Percentiles rank a stretch among this genome's conserved stretches.
Evolutionary conservation across 2,797 vertebrate genomes (phyloP).

Genomic region (Enoplosus armatus): DNA sequence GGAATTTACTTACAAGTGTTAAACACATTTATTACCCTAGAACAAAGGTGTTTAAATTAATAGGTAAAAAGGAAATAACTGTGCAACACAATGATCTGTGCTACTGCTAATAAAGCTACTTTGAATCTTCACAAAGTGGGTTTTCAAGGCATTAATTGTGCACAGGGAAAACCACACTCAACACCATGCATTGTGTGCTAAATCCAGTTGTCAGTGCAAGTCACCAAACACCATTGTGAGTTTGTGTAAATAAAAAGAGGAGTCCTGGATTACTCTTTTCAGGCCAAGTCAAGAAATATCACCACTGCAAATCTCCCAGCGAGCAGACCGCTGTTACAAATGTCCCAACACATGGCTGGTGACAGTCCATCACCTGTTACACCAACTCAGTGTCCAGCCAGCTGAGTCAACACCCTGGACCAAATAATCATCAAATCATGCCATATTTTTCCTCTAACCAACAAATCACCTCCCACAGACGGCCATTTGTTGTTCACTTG

Average conservation of each 20-base stretch:
- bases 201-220: slow-evolving; percentile 63
- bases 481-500: neutral
- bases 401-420: slow-evolving; percentile 18
- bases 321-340: neutral
- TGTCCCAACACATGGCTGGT: slow-evolving; percentile 34
- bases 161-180: slow-evolving; percentile 46
- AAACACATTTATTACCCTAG: neutral
- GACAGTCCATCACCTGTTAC: slow-evolving; percentile 61
- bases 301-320: neutral
- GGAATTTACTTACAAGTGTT: neutral
- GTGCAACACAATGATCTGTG: slow-evolving; percentile 14
- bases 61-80: too few relatives aligned
- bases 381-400: slow-evolving; percentile 34
- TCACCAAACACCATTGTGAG: slow-evolving; percentile 64
- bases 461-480: neutral
- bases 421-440: neutral
- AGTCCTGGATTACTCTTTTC: slow-evolving; percentile 74
- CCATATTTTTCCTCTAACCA: neutral
- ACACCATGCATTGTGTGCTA: slow-evolving; percentile 68
- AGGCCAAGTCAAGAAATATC: slow-evolving; percentile 3
- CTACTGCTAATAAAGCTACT: slow-evolving; percentile 7
- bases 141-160: slow-evolving; percentile 44
- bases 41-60: neutral
- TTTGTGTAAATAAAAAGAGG: slow-evolving; percentile 56
- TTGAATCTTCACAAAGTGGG: slow-evolving; percentile 23